These are phyloP conservation scores for Pampus argenteus DNA, from an alignment of 2,797 vertebrate genomes.

Conservation along the genomic window DNA sequence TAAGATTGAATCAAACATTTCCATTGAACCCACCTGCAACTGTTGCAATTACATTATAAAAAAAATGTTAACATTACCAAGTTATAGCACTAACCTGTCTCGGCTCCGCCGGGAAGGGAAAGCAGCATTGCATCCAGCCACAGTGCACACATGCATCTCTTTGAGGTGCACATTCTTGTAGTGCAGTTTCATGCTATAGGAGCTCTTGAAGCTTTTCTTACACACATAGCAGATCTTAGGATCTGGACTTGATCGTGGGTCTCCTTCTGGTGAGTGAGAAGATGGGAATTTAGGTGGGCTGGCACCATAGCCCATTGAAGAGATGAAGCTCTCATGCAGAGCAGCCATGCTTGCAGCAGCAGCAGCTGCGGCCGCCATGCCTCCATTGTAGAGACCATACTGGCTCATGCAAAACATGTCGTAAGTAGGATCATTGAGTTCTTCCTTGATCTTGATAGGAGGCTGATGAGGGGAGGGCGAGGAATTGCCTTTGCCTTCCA, in stretches of 20 bases:
- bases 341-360: constrained; percentile 97
- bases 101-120: constrained; percentile 98
- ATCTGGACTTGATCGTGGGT: constrained; percentile 95
- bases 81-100: constrained; percentile 93
- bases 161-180: constrained; percentile 99
- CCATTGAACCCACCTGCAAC: constrained; percentile 62
- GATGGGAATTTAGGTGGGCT: constrained; percentile 94
- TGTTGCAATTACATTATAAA: constrained; percentile 31
- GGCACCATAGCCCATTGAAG: constrained; percentile 93
- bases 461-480: constrained; percentile 89
- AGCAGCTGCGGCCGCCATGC: constrained; percentile 88
- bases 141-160: constrained; percentile 99
- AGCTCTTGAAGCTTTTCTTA: constrained; percentile 99
- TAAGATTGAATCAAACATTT: constrained; percentile 26
- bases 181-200: constrained; percentile 99
- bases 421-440: constrained; percentile 96
- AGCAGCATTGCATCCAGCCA: constrained; percentile 97
- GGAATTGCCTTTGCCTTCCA: constrained; percentile 89
- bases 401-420: constrained; percentile 99
- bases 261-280: constrained; percentile 92
- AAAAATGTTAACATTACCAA: constrained; percentile 24
- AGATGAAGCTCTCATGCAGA: constrained; percentile 95
- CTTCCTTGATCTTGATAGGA: constrained; percentile 96
- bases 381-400: constrained; percentile 95
- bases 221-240: constrained; percentile 99